A percentile compares a stretch with the other conserved stretches of the same genome.
Evolutionary conservation across 2,888 invertebrate species (phyloP).

Genomic region (Leptopilina syphax): DNA sequence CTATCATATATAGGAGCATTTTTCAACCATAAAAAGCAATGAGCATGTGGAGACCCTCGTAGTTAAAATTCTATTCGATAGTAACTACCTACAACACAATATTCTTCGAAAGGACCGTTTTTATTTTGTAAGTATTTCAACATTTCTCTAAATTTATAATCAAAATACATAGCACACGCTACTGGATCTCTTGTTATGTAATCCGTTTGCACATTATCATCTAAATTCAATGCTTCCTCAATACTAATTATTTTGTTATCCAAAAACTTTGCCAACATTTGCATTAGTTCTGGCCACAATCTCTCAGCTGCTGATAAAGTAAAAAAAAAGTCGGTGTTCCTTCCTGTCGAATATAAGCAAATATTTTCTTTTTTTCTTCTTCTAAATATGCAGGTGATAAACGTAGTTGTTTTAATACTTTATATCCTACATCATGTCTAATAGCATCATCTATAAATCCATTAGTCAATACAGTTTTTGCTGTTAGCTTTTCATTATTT

Average conservation of each 20-base stretch:
- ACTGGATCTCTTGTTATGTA: background rate
- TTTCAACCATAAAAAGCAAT: constrained; percentile 11
- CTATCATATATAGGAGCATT: constrained; percentile 1
- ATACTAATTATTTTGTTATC: constrained; percentile 1
- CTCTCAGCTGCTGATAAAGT: constrained; percentile 9
- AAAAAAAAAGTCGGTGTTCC: constrained; percentile 3
- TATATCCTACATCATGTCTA: background rate
- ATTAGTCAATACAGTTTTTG: background rate
- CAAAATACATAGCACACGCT: background rate
- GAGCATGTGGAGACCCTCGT: constrained; percentile 10
- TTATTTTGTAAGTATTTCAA: background rate
- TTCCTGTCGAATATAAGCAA: no score
- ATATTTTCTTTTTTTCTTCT: no score
- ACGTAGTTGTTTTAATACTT: constrained; percentile 4
- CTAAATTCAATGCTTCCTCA: constrained; percentile 1
- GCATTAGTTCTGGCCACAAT: background rate
- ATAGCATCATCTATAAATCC: background rate
- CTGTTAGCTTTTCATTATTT: constrained; percentile 2
- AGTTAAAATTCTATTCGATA: constrained; percentile 19
- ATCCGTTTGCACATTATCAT: background rate
- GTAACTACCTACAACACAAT: background rate
- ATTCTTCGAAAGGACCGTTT: background rate
- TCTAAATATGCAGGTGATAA: background rate
- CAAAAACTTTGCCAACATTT: background rate
- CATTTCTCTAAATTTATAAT: background rate